Percentiles rank a stretch among this genome's conserved stretches.
Evolutionary conservation across 2,797 vertebrate genomes (phyloP).

Genomic region (Margarornis squamiger): DNA sequence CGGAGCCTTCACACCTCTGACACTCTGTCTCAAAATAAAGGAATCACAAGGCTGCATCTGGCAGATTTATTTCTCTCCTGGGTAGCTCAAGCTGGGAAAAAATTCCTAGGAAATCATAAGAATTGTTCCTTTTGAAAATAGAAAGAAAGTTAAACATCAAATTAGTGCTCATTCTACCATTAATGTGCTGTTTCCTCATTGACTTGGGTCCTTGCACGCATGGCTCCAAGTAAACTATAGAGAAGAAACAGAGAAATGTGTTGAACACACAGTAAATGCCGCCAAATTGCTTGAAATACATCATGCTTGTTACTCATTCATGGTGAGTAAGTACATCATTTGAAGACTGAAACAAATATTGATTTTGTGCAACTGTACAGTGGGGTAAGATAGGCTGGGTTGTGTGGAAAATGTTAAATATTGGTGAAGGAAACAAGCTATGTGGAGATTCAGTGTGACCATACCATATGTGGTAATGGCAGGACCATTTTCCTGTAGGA

Average conservation of each 20-base stretch:
- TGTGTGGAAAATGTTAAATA: not conserved
- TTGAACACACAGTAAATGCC: not conserved
- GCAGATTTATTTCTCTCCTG: not conserved
- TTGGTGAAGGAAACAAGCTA: not conserved
- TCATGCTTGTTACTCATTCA: not conserved
- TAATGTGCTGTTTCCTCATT: not conserved
- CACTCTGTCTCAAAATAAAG: not conserved
- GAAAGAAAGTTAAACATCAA: not conserved
- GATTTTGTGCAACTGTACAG: not conserved
- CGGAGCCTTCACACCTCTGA: not conserved
- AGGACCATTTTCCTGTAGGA: not conserved
- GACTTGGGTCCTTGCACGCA: not conserved
- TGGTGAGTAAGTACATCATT: not conserved
- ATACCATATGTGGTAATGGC: not conserved
- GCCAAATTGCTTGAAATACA: fast-evolving
- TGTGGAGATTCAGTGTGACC: not conserved
- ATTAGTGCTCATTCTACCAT: not conserved
- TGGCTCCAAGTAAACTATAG: not conserved
- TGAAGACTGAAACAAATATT: not conserved
- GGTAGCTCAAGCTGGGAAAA: not conserved
- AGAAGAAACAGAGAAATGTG: not conserved
- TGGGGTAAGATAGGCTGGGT: not conserved
- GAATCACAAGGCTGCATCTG: not conserved
- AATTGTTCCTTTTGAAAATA: not conserved
- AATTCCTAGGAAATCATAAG: not conserved